Percentiles rank a stretch among this genome's conserved stretches.
These are phyloP conservation scores for Puma concolor DNA, from an alignment of 2,113 vertebrate species.

Conservation along the genomic window DNA sequence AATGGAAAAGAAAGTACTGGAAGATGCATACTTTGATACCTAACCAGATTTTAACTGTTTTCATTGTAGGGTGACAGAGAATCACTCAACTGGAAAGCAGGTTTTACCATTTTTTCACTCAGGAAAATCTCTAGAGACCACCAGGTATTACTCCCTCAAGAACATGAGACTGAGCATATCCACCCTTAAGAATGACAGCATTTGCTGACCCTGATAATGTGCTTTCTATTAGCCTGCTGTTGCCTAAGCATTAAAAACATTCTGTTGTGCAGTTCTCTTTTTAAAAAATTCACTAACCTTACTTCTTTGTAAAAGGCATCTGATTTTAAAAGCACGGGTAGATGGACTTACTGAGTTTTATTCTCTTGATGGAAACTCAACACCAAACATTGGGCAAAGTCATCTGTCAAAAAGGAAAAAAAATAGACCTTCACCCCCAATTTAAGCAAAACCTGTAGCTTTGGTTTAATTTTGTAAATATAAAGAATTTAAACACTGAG, in stretches of 20 bases:
- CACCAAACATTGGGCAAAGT: not conserved
- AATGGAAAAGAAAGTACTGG: not conserved
- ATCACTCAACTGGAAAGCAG: not conserved
- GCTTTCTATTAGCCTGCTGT: not conserved
- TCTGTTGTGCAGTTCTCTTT: not conserved
- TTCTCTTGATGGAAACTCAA: not conserved
- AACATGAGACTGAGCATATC: fast-evolving
- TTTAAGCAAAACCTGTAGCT: not conserved
- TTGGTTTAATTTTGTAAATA: not conserved
- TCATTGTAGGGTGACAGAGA: not conserved
- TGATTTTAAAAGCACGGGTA: not conserved
- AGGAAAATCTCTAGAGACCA: not conserved
- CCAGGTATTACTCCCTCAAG: not conserved
- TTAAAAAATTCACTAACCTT: not conserved
- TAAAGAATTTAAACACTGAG: not conserved
- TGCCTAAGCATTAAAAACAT: not conserved
- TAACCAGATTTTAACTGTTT: not conserved
- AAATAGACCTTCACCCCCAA: not conserved
- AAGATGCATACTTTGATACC: not conserved
- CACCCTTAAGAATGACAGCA: not conserved
- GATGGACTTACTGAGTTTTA: not conserved
- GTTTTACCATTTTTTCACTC: not conserved
- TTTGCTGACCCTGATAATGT: not conserved
- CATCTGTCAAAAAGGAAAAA: not conserved
- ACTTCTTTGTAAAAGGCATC: not conserved